Percentiles rank a stretch among this genome's conserved stretches.
Evolutionary conservation across 2,113 vertebrate genomes (phyloP).

Genomic region (Pelobates fuscus): DNA sequence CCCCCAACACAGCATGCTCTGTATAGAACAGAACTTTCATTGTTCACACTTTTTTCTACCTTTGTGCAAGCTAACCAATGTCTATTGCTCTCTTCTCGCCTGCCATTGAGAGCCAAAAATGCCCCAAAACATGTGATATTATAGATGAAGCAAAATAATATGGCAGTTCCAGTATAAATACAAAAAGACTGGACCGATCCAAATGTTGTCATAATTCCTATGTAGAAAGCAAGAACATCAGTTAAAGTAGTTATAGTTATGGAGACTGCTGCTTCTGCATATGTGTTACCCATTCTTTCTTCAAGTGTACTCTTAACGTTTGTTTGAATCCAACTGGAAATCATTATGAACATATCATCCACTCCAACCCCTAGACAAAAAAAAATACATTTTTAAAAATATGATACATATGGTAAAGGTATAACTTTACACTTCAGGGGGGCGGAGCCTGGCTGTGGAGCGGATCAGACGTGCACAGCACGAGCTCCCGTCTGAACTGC

Average conservation of each 20-base stretch:
- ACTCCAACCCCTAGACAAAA: conserved; percentile 66
- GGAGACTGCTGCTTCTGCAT: conserved; percentile 77
- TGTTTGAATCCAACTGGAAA: conserved; percentile 84
- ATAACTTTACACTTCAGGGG: too few species aligned
- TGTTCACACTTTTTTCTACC: conserved; percentile 56
- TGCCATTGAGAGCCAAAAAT: conserved; percentile 79
- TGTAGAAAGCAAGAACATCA: conserved; percentile 79
- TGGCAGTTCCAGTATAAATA: conserved; percentile 76
- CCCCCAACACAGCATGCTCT: conserved; percentile 65
- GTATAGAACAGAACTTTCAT: conserved; percentile 39
- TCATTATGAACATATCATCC: conserved; percentile 89
- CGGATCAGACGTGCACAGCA: too few species aligned
- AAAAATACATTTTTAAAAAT: too few species aligned
- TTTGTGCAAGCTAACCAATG: conserved; percentile 74
- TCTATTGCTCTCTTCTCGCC: conserved; percentile 67
- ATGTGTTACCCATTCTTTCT: conserved; percentile 69
- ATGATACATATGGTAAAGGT: too few species aligned
- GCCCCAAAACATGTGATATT: conserved; percentile 83
- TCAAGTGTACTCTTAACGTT: conserved; percentile 53
- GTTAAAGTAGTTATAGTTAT: conserved; percentile 84
- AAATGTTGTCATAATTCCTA: conserved; percentile 77
- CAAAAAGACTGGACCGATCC: conserved; percentile 78
- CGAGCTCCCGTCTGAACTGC: too few species aligned
- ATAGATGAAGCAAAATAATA: conserved; percentile 84
- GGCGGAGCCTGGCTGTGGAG: too few species aligned